Conservation (phyloP, 2,113 vertebrate species). For the Eurypyga helias region DNA sequence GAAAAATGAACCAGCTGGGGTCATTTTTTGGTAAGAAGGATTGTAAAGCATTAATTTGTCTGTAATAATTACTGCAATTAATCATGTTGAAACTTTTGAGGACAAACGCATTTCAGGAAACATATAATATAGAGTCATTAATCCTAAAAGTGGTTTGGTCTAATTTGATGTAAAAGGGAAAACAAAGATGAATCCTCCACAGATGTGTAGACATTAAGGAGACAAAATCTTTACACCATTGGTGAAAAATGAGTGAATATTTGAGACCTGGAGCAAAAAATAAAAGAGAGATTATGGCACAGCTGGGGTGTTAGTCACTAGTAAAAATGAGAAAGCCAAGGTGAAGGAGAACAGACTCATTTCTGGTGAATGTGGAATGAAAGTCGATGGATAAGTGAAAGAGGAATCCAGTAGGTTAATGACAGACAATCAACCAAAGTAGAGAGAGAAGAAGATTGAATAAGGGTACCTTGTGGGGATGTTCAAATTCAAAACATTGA, state of each 20-base stretch:
- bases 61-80: not conserved
- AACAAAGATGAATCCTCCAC: not conserved
- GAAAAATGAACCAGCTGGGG: not conserved
- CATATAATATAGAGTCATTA: not conserved
- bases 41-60: not conserved
- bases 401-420: not conserved
- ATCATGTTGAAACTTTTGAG: not conserved
- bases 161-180: not conserved
- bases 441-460: not conserved
- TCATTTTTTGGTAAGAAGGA: not conserved
- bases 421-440: accelerated
- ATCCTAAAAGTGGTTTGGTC: not conserved
- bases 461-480: not conserved
- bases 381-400: not conserved
- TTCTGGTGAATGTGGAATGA: not conserved
- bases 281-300: not conserved
- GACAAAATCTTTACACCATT: not conserved
- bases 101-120: not conserved
- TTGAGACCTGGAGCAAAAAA: not conserved
- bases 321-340: not conserved
- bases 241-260: not conserved
- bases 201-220: not conserved
- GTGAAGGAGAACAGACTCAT: not conserved
- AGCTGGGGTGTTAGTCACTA: not conserved
- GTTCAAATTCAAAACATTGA: not conserved